Base-by-base conservation (phyloP, 2,113 vertebrate species). In the Cnemophilus loriae region DNA sequence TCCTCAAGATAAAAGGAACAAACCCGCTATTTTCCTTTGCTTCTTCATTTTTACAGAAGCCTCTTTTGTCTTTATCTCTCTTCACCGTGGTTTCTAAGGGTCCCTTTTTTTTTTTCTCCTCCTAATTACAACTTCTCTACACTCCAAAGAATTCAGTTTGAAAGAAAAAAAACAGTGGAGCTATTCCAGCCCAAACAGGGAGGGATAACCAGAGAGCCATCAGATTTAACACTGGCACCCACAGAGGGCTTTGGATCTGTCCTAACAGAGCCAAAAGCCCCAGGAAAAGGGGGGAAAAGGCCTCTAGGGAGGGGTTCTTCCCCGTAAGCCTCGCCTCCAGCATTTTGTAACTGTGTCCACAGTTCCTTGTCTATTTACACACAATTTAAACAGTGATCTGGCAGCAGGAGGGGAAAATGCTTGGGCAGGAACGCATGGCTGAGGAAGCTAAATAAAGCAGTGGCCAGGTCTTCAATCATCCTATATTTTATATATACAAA, bases 401-500 rank as follows among this genome's bases (percentile, higher is more conserved):
- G 96, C 96, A 97, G 89, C 32, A 1, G 87, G 49, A 93, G 78
- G 85, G 94, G 93, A 97, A 96, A 95, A 95, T 96, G 79, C 84
- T 81, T 13, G 77, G 89, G 53, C 69, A 96, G 80, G 92, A 95
- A 96, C 26, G 35, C 87, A 93, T 33, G 84, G 87, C 92, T 84
- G 95, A 84, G 75, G 84, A 91, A 95, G 84, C 41, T 93, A 96
- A 97, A 97, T 96, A 97, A 95, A 96, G 71, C 86, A 53, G 33
- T 73, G 93, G 85, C 77, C 90, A 96, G 94, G 15, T 95, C 87
- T 60, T 97, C 90, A 90, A 93, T 97, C 95, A 95, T 60, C 78
- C 84, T 94, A 97, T 96, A 96, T 96, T 96, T 97, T 95, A 96
- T 93, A 84, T 97, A 91, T 49, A 96, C 91, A 95, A 95, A 95